A percentile compares a stretch with the other conserved stretches of the same genome.
phyloP scores from a whole-genome alignment of 2,797 vertebrate genomes.

The Macropus fuliginosus region DNA sequence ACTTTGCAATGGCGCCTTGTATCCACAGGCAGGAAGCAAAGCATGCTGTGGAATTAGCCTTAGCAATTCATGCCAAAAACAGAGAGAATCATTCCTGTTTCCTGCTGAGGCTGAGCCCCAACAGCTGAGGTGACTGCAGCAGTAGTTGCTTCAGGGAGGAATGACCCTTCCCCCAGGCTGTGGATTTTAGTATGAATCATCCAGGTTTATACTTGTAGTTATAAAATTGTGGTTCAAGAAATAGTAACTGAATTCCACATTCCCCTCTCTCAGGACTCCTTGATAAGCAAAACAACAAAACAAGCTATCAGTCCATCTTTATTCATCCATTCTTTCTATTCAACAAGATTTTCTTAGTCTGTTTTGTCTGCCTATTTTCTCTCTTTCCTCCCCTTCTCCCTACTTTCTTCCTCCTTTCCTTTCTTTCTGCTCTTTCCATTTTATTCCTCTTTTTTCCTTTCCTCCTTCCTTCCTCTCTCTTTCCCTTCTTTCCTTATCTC shows the following conservation, averaged over 20 bases:
- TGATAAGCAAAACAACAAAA: background rate
- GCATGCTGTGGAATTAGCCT: background rate
- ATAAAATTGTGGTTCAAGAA: background rate
- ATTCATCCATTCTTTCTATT: background rate
- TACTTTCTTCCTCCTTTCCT: background rate
- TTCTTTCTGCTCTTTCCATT: background rate
- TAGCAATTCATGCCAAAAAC: conserved; percentile 56
- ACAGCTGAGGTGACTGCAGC: conserved; percentile 43
- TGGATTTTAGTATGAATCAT: background rate
- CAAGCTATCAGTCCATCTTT: background rate
- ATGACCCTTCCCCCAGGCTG: conserved; percentile 51
- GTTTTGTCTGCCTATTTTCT: background rate
- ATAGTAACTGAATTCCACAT: background rate
- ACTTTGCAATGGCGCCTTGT: conserved; percentile 31
- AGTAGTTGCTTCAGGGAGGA: conserved; percentile 56
- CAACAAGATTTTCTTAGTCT: background rate
- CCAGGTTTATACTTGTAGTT: background rate
- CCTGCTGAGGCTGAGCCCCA: conserved; percentile 29
- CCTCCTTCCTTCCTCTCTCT: background rate
- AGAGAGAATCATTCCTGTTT: conserved; percentile 53
- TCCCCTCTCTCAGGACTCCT: background rate
- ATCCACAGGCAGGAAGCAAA: conserved; percentile 52
- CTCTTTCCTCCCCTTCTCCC: background rate
- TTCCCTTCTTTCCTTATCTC: background rate
- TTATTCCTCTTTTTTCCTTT: background rate